Conservation (phyloP, 1,140 invertebrate genomes). For the Stegodyphus dumicola region DNA sequence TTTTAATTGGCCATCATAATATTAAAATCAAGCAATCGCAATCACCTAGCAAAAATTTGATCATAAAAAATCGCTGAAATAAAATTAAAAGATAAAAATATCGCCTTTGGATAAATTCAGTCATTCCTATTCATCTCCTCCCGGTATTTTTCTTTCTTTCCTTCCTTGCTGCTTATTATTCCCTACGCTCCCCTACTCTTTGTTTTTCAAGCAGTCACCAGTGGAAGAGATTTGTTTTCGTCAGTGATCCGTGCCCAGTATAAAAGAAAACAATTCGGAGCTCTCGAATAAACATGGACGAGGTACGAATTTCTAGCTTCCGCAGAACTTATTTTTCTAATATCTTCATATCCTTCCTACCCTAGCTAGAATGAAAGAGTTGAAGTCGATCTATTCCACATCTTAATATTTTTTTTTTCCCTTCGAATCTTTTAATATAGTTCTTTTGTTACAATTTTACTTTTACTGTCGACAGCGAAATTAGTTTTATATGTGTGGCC, state of each 20-base stretch:
- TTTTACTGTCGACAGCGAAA: conserved; percentile 20
- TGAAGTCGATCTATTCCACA: too few species aligned
- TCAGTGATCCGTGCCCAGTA: neutral
- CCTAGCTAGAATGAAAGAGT: too few species aligned
- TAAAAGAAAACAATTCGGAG: conserved; percentile 3
- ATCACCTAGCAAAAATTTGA: too few species aligned
- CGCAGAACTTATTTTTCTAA: too few species aligned
- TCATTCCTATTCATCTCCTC: too few species aligned
- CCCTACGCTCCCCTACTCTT: conserved; percentile 1
- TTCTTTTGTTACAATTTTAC: conserved; percentile 13
- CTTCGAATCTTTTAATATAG: conserved; percentile 21
- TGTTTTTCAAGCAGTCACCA: conserved; percentile 22
- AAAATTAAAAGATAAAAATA: too few species aligned
- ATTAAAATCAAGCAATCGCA: too few species aligned
- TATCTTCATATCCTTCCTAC: too few species aligned
- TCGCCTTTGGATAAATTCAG: too few species aligned
- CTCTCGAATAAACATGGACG: neutral
- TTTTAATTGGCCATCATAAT: too few species aligned
- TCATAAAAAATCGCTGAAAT: too few species aligned
- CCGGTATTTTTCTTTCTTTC: neutral
- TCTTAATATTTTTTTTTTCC: neutral
- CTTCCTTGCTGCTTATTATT: conserved; percentile 19
- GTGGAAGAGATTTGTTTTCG: conserved; percentile 33
- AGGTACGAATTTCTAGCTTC: too few species aligned
- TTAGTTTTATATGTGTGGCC: conserved; percentile 36